These are phyloP conservation scores for Poliocrania exsul DNA, from an alignment of 2,797 vertebrate species.

Conservation along the genomic window DNA sequence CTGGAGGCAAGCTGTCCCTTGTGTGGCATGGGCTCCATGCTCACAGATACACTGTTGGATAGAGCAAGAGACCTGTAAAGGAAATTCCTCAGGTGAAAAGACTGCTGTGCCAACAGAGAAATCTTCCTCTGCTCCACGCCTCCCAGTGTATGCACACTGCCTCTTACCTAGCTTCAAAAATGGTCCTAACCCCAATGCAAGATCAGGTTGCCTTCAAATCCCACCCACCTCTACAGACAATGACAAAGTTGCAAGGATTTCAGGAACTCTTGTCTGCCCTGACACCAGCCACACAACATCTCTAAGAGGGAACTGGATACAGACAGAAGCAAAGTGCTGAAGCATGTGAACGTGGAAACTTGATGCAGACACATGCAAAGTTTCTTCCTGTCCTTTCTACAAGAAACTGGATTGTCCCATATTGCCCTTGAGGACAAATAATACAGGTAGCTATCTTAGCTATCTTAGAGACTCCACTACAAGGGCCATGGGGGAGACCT, in stretches of 20 bases:
- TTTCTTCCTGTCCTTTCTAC: neutral
- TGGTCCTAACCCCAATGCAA: neutral
- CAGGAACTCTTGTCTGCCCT: neutral
- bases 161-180: neutral
- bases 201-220: neutral
- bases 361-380: neutral
- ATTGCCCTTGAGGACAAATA: neutral
- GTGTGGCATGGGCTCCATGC: neutral
- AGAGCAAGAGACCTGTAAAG: neutral
- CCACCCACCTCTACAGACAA: neutral
- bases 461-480: neutral
- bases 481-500: neutral
- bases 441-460: neutral
- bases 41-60: neutral
- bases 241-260: neutral
- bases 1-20: neutral
- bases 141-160: neutral
- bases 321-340: neutral
- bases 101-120: neutral
- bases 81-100: neutral
- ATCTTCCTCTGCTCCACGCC: neutral
- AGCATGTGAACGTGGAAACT: neutral
- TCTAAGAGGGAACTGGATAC: neutral
- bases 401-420: neutral
- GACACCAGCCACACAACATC: fast-evolving